Percentiles rank a stretch among this genome's conserved stretches.
These are phyloP conservation scores for Scophthalmus maximus DNA, from an alignment of 2,113 vertebrate genomes.

Conservation along the genomic window DNA sequence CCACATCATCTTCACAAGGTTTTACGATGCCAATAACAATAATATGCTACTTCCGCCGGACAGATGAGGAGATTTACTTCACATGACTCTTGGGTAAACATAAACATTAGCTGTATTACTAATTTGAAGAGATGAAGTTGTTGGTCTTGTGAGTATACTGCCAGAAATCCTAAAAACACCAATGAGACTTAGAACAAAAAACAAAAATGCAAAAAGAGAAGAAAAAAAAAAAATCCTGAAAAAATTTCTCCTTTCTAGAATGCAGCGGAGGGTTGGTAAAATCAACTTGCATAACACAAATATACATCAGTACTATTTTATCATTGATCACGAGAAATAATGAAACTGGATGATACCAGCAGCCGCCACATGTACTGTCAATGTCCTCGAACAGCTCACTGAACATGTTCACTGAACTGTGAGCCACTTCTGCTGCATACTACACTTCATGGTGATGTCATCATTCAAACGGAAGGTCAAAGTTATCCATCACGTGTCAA, in stretches of 20 bases:
- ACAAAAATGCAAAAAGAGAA: neutral
- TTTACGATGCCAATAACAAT: neutral
- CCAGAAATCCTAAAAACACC: neutral
- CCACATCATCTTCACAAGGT: neutral
- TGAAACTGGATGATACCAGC: neutral
- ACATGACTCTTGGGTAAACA: neutral
- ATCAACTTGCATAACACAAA: neutral
- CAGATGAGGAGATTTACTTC: neutral
- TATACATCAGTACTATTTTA: neutral
- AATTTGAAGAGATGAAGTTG: neutral
- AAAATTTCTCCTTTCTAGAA: neutral
- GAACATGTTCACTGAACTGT: too few species aligned
- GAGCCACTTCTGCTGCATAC: neutral
- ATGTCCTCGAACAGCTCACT: too few species aligned
- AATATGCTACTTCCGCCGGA: neutral
- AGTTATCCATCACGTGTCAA: neutral
- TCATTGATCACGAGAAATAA: neutral
- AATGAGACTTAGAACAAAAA: neutral
- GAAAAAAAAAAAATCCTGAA: neutral
- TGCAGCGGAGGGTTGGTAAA: neutral
- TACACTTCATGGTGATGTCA: neutral
- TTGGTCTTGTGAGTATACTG: neutral
- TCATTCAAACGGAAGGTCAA: constrained; percentile 13
- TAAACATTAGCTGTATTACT: neutral
- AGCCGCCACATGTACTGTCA: too few species aligned